Evolutionary conservation across 2,888 invertebrate species (phyloP), one percentile per base, ranked within the genome.

Genomic region (Nezara viridula): DNA sequence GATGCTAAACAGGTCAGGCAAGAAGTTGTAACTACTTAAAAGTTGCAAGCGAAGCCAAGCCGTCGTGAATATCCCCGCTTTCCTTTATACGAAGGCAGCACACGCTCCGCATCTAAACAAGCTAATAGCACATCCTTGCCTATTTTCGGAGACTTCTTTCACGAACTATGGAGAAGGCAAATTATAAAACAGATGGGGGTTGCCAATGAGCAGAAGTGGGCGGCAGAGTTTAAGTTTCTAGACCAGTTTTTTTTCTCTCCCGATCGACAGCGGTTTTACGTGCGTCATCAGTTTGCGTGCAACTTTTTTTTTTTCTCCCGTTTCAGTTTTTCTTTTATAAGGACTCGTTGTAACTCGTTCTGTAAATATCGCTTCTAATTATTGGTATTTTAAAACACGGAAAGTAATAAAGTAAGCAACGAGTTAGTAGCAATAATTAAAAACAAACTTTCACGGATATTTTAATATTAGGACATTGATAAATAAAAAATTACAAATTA

Each of bases 191-290:
- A 47, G 81, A 81, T 24, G 44, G 40, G 12, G 37, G 81, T 81
- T 81, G 21, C 81, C 44, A 81, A 81, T 81, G 81, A 47, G 81
- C 10, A 44, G 5, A 44, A 44, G 14, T n/a, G 44, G n/a, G 81
- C 81, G 81, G 24, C n/a, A 2, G 81, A n/a, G 81, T 81, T 81
- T n/a, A n/a, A 81, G 81, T 81, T 81, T 81, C 81, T 81, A 81
- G 81, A 81, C 81, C 81, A 81, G 81, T 81, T 81, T 47, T 81
- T 81, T 73, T 81, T 40, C n/a, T 21, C 7, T 7, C 24, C 37
- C 27, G 19, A 73, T 73, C 81, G 44, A n/a, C 81, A 81, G 44
- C 81, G n/a, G 44, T 81, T 81, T 81, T 44, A 81, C 81, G 81
- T 81, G 81, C 81, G 81, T 81, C 81, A 81, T 47, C 14, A 6